Evolutionary conservation across 1,140 invertebrate genomes (phyloP).

Genomic region (Copidosoma floridanum): DNA sequence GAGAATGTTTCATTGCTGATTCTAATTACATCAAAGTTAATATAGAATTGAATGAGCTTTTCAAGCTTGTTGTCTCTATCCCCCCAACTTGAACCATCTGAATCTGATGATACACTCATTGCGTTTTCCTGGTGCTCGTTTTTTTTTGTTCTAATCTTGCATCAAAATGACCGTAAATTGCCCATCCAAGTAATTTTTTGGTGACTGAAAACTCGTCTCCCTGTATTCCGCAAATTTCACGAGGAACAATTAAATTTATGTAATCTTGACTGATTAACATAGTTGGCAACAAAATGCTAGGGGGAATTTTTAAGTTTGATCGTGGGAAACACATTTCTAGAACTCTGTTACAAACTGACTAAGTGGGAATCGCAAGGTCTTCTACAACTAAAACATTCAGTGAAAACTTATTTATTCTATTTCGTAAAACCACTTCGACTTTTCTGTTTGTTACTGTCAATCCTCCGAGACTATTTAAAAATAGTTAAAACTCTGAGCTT

Average conservation of each 20-base stretch:
- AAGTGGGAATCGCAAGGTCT: background rate
- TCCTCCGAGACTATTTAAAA: slow-evolving; percentile 2
- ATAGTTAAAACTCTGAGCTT: background rate
- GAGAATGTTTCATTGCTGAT: background rate
- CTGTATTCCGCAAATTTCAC: background rate
- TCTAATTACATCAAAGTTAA: background rate
- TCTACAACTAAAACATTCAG: background rate
- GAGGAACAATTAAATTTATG: background rate
- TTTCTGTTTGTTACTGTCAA: too few species aligned
- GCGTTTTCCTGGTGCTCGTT: background rate
- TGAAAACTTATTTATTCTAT: background rate
- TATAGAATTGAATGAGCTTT: background rate
- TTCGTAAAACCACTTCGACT: background rate
- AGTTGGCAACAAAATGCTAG: background rate
- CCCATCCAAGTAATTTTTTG: background rate
- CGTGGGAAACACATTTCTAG: background rate
- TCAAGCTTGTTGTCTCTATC: background rate
- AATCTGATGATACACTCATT: background rate
- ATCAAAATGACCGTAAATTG: background rate
- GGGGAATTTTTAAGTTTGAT: background rate
- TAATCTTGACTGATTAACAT: background rate
- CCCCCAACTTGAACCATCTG: background rate
- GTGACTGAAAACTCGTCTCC: background rate
- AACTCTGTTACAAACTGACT: background rate
- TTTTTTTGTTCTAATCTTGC: too few species aligned